These are phyloP conservation scores for Synergus umbraculus DNA, from an alignment of 2,888 invertebrate genomes.

Conservation along the genomic window DNA sequence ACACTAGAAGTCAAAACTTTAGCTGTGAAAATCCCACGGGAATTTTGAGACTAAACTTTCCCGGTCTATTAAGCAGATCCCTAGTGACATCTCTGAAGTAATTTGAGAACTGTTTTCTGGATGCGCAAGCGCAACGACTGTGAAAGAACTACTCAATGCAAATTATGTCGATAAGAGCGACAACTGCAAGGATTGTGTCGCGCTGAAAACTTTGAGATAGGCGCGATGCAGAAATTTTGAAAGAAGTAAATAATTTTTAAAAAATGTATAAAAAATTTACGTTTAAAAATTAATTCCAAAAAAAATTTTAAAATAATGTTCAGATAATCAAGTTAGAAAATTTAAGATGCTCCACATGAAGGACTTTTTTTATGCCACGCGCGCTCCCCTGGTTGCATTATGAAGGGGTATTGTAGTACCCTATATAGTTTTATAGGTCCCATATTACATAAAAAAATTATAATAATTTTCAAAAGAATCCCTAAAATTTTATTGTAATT, in stretches of 20 bases:
- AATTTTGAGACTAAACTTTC: slow-evolving; percentile 64
- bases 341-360: background rate
- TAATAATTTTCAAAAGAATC: no score
- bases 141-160: slow-evolving; percentile 11
- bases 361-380: background rate
- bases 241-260: background rate
- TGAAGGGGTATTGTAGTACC: background rate
- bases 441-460: background rate
- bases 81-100: slow-evolving; percentile 53
- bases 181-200: slow-evolving; percentile 31
- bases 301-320: background rate
- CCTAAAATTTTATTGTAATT: no score
- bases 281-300: background rate
- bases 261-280: background rate
- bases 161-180: slow-evolving; percentile 51
- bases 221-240: background rate
- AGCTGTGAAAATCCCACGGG: slow-evolving; percentile 22
- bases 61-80: slow-evolving; percentile 56
- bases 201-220: background rate
- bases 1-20: background rate
- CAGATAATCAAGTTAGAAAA: background rate
- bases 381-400: background rate
- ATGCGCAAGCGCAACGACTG: slow-evolving; percentile 42
- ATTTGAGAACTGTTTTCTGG: slow-evolving; percentile 42
- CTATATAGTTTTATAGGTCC: background rate